Evolutionary conservation across 2,888 invertebrate genomes (phyloP).

Genomic region (Alentia gelatinosa): DNA sequence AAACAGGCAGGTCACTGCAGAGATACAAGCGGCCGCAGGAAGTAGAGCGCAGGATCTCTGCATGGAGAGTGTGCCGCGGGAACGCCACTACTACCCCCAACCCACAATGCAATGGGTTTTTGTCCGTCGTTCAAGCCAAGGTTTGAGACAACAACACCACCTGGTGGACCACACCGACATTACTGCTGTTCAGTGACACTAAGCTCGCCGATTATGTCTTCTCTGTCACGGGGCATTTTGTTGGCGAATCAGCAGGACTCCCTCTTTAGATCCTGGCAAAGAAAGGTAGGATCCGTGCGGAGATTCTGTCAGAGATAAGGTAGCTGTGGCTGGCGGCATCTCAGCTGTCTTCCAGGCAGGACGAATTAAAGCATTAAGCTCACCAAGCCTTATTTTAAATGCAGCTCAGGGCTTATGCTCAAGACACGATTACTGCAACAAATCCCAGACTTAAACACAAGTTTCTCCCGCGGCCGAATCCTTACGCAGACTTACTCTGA

Average conservation of each 20-base stretch:
- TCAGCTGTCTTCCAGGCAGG: not conserved
- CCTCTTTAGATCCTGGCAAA: not conserved
- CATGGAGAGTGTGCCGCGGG: not conserved
- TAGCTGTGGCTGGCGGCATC: not conserved
- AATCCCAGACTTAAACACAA: not conserved
- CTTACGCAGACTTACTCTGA: not conserved
- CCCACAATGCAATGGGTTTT: not conserved
- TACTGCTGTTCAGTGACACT: not conserved
- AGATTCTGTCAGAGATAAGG: not conserved
- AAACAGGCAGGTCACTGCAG: too few species aligned
- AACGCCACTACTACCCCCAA: not conserved
- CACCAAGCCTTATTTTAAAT: not conserved
- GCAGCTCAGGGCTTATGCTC: not conserved
- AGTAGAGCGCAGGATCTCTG: not conserved
- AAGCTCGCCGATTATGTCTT: not conserved
- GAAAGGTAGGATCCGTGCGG: not conserved
- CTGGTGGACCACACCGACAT: not conserved
- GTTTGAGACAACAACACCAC: not conserved
- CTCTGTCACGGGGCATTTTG: not conserved
- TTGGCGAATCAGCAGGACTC: not conserved
- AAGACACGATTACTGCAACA: constrained; percentile 36
- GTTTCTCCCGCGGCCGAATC: not conserved
- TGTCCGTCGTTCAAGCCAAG: not conserved
- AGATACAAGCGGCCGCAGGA: too few species aligned
- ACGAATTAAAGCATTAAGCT: constrained; percentile 18